These are phyloP conservation scores for Conomelus anceps DNA, from an alignment of 2,888 invertebrate genomes.

Conservation along the genomic window DNA sequence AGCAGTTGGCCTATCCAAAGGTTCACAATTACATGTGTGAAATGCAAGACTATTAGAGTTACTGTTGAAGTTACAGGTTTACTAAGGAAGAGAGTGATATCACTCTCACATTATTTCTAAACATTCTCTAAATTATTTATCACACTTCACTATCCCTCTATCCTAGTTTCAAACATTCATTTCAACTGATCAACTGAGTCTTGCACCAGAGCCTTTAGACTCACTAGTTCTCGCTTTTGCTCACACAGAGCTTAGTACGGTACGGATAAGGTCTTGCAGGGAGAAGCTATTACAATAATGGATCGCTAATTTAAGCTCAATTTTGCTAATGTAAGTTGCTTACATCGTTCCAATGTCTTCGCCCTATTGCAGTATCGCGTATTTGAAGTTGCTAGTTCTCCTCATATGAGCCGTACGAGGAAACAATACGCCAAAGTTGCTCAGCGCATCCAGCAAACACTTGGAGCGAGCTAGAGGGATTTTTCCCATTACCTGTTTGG, in stretches of 20 bases:
- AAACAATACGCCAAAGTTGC: neutral
- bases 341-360: neutral
- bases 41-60: too few relatives aligned
- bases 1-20: too few relatives aligned
- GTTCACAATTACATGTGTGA: too few relatives aligned
- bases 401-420: neutral
- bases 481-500: neutral
- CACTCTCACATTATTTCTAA: too few relatives aligned
- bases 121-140: too few relatives aligned
- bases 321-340: slow-evolving; percentile 8
- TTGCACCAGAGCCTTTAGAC: neutral
- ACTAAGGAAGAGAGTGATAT: too few relatives aligned
- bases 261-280: neutral
- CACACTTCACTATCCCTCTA: neutral
- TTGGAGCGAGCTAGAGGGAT: neutral
- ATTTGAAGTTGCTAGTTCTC: neutral
- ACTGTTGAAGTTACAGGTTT: too few relatives aligned
- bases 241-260: neutral
- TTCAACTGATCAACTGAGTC: neutral
- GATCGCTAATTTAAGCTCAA: slow-evolving; percentile 4
- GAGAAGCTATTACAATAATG: slow-evolving; percentile 6
- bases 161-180: neutral
- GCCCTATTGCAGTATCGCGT: neutral
- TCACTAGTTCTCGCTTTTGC: neutral
- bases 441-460: neutral